Evolutionary conservation across 2,888 invertebrate genomes (phyloP).

Genomic region (Torymus auratus): DNA sequence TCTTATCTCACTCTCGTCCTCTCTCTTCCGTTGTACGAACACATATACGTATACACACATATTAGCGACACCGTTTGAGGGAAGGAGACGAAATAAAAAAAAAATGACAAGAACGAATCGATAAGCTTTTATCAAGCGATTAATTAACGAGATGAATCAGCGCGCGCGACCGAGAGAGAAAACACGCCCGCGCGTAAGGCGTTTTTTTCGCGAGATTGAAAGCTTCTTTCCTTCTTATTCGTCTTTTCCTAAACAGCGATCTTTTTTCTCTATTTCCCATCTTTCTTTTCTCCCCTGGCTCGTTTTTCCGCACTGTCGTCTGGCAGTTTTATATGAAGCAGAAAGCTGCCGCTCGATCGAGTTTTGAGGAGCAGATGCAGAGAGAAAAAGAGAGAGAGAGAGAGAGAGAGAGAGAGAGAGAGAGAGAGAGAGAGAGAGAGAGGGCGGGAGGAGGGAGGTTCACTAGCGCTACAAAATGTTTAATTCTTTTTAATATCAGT

Average conservation of each 20-base stretch:
- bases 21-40: background rate
- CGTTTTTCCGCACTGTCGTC: background rate
- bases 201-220: slow-evolving; percentile 8
- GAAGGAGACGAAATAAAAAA: background rate
- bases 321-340: background rate
- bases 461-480: too few species aligned
- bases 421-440: too few species aligned
- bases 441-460: too few species aligned
- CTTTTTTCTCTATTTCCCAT: background rate
- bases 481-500: too few species aligned
- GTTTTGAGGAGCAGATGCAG: background rate
- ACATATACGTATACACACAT: background rate
- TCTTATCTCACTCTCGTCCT: background rate
- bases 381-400: background rate
- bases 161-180: background rate
- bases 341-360: slow-evolving; percentile 9
- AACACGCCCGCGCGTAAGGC: background rate
- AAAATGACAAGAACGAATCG: slow-evolving; percentile 3
- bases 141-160: slow-evolving; percentile 50
- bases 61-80: slow-evolving; percentile 3
- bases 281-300: background rate
- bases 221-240: background rate
- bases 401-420: too few species aligned
- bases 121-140: slow-evolving; percentile 47
- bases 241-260: background rate